phyloP scores from a whole-genome alignment of 1,140 invertebrate species.

The Zeugodacus cucurbitae region DNA sequence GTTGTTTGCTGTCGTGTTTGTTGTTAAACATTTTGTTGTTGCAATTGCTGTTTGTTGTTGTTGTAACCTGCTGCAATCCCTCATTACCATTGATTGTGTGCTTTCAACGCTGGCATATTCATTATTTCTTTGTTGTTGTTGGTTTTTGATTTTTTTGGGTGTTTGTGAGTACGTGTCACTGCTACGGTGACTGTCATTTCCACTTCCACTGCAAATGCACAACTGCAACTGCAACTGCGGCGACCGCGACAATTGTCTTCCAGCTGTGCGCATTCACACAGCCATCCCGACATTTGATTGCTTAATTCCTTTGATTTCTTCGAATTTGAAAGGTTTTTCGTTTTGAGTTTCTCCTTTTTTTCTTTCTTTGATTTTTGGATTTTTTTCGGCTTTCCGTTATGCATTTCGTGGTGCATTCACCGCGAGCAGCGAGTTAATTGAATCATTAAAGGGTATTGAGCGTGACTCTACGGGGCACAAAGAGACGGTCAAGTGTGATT shows the following conservation, averaged over 20 bases:
- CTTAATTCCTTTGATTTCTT: background rate
- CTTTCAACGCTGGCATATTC: background rate
- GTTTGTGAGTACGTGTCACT: background rate
- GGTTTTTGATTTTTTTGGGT: background rate
- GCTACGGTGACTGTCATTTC: background rate
- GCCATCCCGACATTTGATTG: constrained; percentile 20
- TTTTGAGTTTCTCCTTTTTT: background rate
- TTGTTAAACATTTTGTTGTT: too few relatives aligned
- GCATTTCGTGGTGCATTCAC: background rate
- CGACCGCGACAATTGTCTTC: background rate
- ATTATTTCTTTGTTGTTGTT: background rate
- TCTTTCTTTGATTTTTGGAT: background rate
- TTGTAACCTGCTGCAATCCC: background rate
- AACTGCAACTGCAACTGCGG: background rate
- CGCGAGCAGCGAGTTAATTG: background rate
- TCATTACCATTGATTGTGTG: background rate
- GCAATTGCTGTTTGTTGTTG: too few relatives aligned
- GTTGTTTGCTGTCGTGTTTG: background rate
- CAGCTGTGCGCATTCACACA: background rate
- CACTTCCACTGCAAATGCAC: constrained; percentile 12
- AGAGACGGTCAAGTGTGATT: background rate
- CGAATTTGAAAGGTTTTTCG: background rate
- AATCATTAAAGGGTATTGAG: background rate
- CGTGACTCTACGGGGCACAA: background rate
- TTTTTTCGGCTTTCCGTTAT: too few relatives aligned